Evolutionary conservation across 2,797 vertebrate genomes (phyloP).

Genomic region (Mus caroli): DNA sequence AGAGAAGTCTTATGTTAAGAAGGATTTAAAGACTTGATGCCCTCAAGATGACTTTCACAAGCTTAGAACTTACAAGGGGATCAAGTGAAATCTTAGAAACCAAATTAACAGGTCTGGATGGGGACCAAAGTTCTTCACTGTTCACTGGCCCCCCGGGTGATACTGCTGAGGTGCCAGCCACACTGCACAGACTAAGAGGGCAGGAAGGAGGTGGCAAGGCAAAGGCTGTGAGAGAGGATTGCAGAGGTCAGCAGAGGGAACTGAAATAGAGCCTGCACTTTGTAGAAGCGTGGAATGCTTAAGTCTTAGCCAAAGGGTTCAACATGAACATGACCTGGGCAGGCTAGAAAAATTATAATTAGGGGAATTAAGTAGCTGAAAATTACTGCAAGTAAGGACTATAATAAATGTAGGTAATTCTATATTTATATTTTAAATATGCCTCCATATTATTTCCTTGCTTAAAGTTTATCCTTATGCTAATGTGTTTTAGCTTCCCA

Average conservation of each 20-base stretch:
- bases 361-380: background rate
- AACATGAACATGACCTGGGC: background rate
- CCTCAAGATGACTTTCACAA: background rate
- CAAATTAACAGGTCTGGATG: background rate
- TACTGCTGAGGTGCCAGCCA: background rate
- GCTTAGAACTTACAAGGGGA: background rate
- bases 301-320: background rate
- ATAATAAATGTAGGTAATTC: background rate
- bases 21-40: background rate
- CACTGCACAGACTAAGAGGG: fast-evolving
- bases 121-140: background rate
- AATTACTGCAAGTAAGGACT: background rate
- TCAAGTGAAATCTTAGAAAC: background rate
- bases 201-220: too few relatives aligned
- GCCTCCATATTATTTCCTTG: background rate
- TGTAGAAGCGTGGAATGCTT: background rate
- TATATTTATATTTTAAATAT: conserved; percentile 3
- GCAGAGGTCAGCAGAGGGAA: background rate
- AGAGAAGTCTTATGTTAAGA: background rate
- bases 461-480: background rate
- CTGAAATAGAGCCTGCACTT: background rate
- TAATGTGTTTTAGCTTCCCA: conserved; percentile 16
- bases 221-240: background rate
- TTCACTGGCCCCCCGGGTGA: background rate
- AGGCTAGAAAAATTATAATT: background rate